Evolutionary conservation across 1,140 invertebrate genomes (phyloP), one percentile per base, ranked within the genome.

Genomic region (Globodera ellingtonae): DNA sequence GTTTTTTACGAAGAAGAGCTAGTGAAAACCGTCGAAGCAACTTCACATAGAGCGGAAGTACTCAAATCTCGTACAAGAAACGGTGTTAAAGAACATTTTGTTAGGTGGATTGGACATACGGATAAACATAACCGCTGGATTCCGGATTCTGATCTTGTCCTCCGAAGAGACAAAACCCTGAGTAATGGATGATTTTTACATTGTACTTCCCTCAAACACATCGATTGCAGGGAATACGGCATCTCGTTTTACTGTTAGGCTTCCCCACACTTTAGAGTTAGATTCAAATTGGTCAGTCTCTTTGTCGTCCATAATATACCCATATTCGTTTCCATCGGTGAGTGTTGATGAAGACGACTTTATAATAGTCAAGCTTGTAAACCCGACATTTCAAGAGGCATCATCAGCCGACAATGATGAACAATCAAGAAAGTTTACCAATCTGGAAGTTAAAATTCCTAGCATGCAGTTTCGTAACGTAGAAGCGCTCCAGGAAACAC

Each of bases 251-350:
- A 35, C 35, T 1, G 35, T 35, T 35, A 35, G 77, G 9, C 35
- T 78, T 48, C 77, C 77, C 52, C 24, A 78, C 13, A 78, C 62
- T 13, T 21, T 78, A 46, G 77, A 78, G 44, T 15, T 78, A 24
- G 77, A 78, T 44, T 76, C 69, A 46, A 75, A 48, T 15, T 78
- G 77, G 77, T 72, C 62, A 48, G 77, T 78, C 15, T 59, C 77
- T 13, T 10, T 78, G 9, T 78, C 77, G 35, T 70, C 50, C 3
- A 78, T 78, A 5, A 78, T 78, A 4, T 78, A 70, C 48, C 77
- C 77, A 5, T 76, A 48, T 44, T 78, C 77, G 2, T 78, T 78
- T 6, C 10, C 72, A 5, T 13, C 59, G 9, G 44, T 74, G 21
- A n/a, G 47, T 1, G n/a, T 62, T 0, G 59, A 62, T 3, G 59